Evolutionary conservation across 2,888 invertebrate genomes (phyloP).

Genomic region (Drosophila suboccidentalis): DNA sequence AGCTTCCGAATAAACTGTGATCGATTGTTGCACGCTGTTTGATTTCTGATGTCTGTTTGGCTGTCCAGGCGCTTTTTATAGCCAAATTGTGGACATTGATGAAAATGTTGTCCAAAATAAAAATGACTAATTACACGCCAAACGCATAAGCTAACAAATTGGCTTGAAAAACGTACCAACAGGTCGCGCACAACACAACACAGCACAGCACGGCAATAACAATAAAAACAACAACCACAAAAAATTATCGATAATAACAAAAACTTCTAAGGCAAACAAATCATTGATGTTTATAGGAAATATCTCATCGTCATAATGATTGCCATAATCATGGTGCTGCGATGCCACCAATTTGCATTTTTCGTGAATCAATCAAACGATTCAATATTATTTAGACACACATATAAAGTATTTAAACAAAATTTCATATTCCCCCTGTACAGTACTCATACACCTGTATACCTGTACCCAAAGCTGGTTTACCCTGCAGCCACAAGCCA

Average conservation of each 20-base stretch:
- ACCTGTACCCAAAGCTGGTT: constrained; percentile 18
- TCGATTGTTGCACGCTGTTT: constrained; percentile 49
- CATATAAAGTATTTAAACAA: constrained; percentile 21
- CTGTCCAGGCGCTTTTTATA: constrained; percentile 65
- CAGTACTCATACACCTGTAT: constrained; percentile 18
- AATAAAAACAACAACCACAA: constrained; percentile 31
- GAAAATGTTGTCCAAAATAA: constrained; percentile 69
- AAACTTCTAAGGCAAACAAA: constrained; percentile 62
- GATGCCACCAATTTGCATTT: constrained; percentile 67
- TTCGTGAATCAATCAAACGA: constrained; percentile 75
- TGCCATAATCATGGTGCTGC: constrained; percentile 29
- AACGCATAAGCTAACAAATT: constrained; percentile 64
- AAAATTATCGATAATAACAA: constrained; percentile 50
- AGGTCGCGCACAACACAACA: constrained; percentile 9
- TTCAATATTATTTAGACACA: constrained; percentile 52
- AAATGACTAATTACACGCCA: constrained; percentile 77
- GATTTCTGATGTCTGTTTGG: constrained; percentile 62
- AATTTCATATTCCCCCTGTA: constrained; percentile 45
- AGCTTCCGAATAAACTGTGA: constrained; percentile 42
- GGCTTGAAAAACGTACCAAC: constrained; percentile 63
- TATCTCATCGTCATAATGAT: constrained; percentile 58
- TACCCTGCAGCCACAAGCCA: constrained; percentile 36
- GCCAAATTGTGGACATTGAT: constrained; percentile 49
- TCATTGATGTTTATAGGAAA: constrained; percentile 62
- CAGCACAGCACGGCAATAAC: constrained; percentile 24